Evolutionary conservation across 2,113 vertebrate genomes (phyloP).

Genomic region (Malurus elegans): DNA sequence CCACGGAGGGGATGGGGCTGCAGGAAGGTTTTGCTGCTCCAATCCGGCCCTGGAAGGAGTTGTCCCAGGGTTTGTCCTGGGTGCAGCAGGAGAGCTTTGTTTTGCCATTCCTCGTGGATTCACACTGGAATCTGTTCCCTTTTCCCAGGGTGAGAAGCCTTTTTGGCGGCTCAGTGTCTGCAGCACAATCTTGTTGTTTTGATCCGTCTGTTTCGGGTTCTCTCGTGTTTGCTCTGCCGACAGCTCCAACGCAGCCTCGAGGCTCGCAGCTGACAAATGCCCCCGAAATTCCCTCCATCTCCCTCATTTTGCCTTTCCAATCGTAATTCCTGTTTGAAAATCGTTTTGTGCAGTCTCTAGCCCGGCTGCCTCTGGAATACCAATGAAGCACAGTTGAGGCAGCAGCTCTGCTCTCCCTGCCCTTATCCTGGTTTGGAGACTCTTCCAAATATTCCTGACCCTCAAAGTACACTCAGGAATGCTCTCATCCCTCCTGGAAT

Average conservation of each 20-base stretch:
- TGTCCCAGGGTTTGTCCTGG: no score
- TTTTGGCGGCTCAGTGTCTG: not conserved
- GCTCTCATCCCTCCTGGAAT: not conserved
- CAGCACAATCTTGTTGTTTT: not conserved
- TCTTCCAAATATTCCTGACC: not conserved
- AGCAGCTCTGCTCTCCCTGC: not conserved
- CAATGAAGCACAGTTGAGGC: constrained; percentile 26
- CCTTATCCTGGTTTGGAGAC: not conserved
- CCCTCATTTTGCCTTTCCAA: constrained; percentile 34
- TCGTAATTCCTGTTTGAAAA: constrained; percentile 53
- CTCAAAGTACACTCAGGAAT: not conserved
- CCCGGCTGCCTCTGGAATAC: constrained; percentile 42
- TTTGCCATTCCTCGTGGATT: not conserved
- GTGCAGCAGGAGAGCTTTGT: not conserved
- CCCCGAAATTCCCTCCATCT: not conserved
- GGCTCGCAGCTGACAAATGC: constrained; percentile 34
- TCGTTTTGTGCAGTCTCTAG: constrained; percentile 43
- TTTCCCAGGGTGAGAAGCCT: not conserved
- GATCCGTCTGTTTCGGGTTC: constrained; percentile 17
- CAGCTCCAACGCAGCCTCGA: not conserved
- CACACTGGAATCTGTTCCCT: not conserved
- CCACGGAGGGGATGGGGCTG: not conserved
- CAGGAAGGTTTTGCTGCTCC: not conserved
- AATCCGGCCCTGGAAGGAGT: not conserved
- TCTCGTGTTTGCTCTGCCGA: not conserved